Evolutionary conservation across 2,113 vertebrate species (phyloP).

Genomic region (Tretioscincus oriximinensis): DNA sequence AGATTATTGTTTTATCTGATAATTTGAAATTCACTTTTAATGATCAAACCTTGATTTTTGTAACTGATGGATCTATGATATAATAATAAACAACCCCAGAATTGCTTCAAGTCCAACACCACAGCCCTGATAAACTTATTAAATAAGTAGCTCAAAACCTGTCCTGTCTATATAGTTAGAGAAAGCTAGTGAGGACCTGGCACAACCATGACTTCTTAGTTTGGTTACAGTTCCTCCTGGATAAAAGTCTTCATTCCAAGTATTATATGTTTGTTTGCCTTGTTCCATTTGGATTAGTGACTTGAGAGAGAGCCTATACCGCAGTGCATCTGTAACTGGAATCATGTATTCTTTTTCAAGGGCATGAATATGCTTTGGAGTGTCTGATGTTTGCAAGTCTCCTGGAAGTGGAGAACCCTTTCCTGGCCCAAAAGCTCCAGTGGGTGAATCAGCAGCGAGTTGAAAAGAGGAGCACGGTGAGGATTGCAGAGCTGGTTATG

Average conservation of each 20-base stretch:
- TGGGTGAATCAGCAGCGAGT: slow-evolving; percentile 85
- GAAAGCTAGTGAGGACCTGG: background rate
- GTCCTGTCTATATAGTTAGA: no score
- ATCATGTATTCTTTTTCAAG: slow-evolving; percentile 59
- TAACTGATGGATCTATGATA: no score
- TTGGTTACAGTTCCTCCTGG: background rate
- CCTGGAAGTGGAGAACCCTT: slow-evolving; percentile 83
- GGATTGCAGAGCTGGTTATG: background rate
- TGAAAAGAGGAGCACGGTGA: slow-evolving; percentile 87
- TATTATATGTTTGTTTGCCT: no score
- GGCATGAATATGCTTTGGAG: slow-evolving; percentile 93
- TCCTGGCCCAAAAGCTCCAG: slow-evolving; percentile 82
- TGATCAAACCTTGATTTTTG: no score
- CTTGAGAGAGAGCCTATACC: background rate
- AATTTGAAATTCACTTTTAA: no score
- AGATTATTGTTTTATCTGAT: no score
- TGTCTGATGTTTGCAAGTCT: slow-evolving; percentile 90
- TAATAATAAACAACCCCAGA: no score
- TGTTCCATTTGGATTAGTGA: background rate
- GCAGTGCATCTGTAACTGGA: background rate
- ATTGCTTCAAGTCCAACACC: no score
- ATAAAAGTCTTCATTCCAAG: no score
- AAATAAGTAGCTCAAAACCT: no score
- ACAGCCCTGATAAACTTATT: no score
- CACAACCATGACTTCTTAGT: background rate